Percentiles rank a stretch among this genome's conserved stretches.
phyloP scores from a whole-genome alignment of 2,888 invertebrate species.

The Platerodrilus igneus region DNA sequence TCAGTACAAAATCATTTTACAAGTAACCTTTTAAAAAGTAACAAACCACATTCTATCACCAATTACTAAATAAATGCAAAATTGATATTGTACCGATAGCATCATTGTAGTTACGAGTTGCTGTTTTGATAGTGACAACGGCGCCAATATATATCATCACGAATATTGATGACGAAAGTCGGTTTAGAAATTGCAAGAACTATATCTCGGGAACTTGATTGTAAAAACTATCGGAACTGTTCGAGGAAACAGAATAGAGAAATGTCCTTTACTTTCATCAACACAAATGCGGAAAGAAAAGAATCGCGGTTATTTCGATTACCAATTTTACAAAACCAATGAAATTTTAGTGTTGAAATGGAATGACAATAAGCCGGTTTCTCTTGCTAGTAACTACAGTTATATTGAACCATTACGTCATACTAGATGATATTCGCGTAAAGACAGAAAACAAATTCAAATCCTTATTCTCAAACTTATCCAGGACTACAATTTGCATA shows the following conservation, averaged over 20 bases:
- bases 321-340: slow-evolving; percentile 13
- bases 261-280: slow-evolving; percentile 10
- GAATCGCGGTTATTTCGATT: slow-evolving; percentile 18
- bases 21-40: too few relatives aligned
- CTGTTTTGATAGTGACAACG: too few relatives aligned
- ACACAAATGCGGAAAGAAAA: slow-evolving; percentile 19
- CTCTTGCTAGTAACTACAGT: slow-evolving; percentile 13
- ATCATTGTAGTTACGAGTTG: too few relatives aligned
- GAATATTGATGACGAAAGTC: too few relatives aligned
- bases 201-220: slow-evolving; percentile 10
- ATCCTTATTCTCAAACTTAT: too few relatives aligned
- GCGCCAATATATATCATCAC: too few relatives aligned
- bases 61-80: too few relatives aligned
- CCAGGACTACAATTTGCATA: slow-evolving; percentile 13
- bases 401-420: slow-evolving; percentile 12
- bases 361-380: slow-evolving; percentile 17
- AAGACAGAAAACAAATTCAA: too few relatives aligned
- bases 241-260: slow-evolving; percentile 12
- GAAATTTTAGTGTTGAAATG: slow-evolving; percentile 14
- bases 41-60: too few relatives aligned
- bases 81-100: too few relatives aligned
- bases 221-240: slow-evolving; percentile 18
- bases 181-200: too few relatives aligned
- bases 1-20: too few relatives aligned
- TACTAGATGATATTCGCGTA: slow-evolving; percentile 10